phyloP scores from a whole-genome alignment of 37 sponge, comb jelly and placozoan species.

The Oscarella lobularis region DNA sequence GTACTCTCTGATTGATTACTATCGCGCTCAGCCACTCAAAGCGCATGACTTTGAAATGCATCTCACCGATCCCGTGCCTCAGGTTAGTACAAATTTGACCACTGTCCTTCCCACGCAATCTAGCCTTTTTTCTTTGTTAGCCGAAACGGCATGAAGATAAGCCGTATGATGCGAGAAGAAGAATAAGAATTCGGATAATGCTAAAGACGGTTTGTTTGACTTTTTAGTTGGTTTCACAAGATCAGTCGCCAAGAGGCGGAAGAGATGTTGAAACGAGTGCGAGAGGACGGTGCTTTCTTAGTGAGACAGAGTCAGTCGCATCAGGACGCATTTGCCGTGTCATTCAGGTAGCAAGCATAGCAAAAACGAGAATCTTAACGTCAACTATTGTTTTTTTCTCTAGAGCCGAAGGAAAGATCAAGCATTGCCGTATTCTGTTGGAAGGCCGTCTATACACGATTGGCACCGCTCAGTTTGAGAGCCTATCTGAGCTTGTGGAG shows the following conservation, averaged over 20 bases:
- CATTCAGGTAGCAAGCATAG: slow-evolving; percentile 49
- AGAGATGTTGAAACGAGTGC: slow-evolving; percentile 79
- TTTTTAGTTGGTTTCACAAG: slow-evolving; percentile 59
- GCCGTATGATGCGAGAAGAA: slow-evolving; percentile 6
- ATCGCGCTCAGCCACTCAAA: slow-evolving; percentile 62
- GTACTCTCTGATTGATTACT: slow-evolving; percentile 70
- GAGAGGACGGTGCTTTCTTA: slow-evolving; percentile 93
- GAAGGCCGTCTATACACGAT: slow-evolving; percentile 62
- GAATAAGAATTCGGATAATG: background rate
- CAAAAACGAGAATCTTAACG: background rate
- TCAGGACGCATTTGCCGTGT: slow-evolving; percentile 48
- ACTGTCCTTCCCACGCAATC: background rate
- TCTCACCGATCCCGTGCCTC: slow-evolving; percentile 52
- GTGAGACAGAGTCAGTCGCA: slow-evolving; percentile 51
- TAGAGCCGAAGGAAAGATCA: slow-evolving; percentile 75
- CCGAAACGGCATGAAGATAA: slow-evolving; percentile 22
- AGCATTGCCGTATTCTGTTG: slow-evolving; percentile 72
- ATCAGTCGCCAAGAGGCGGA: slow-evolving; percentile 65
- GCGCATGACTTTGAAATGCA: slow-evolving; percentile 72
- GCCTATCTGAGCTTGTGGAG: slow-evolving; percentile 73
- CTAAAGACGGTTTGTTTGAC: background rate
- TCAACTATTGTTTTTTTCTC: background rate
- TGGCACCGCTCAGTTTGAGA: slow-evolving; percentile 90
- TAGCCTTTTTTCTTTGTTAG: background rate
- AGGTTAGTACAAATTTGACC: slow-evolving; percentile 13